Base-by-base conservation (phyloP, 2,888 invertebrate genomes). In the Pyralis farinalis region DNA sequence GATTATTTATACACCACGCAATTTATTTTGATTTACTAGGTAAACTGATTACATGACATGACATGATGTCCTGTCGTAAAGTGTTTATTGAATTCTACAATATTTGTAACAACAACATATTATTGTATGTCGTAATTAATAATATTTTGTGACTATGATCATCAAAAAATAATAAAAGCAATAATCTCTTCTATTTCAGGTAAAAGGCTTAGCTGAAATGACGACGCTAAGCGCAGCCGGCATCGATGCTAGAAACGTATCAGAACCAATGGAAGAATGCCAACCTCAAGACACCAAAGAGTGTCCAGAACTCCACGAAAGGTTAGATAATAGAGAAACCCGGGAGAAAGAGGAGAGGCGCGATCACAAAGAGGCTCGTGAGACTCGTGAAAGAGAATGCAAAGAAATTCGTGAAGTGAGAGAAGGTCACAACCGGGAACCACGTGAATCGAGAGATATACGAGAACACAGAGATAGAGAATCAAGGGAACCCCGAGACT, bases 131-230 rank as follows among this genome's bases (percentile, higher is more conserved):
- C n/a, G n/a, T n/a, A n/a, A n/a, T n/a, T n/a, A n/a, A n/a, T n/a
- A n/a, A n/a, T n/a, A n/a, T n/a, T n/a, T n/a, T n/a, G n/a, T n/a
- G n/a, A n/a, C n/a, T n/a, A n/a, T n/a, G n/a, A n/a, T n/a, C n/a
- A n/a, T n/a, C n/a, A n/a, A n/a, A n/a, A n/a, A n/a, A n/a, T n/a
- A n/a, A n/a, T n/a, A n/a, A n/a, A n/a, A n/a, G n/a, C n/a, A 25
- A 29, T 22, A 12, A 1, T 30, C 20, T 28, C 31, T 33, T 22
- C 22, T 21, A 41, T 72, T 75, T 32, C 60, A 92, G 92, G 92
- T 97, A 49, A 96, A 97, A 90, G 97, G 97, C 71, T 91, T 97
- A 74, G 96, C 96, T 86, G 97, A 97, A 90, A 96, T 97, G 95
- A 96, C 96, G 75, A 95, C 95, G 78, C 90, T 95, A 79, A 94